Conservation (phyloP, 2,113 vertebrate species). For the Leucoraja erinaceus region DNA sequence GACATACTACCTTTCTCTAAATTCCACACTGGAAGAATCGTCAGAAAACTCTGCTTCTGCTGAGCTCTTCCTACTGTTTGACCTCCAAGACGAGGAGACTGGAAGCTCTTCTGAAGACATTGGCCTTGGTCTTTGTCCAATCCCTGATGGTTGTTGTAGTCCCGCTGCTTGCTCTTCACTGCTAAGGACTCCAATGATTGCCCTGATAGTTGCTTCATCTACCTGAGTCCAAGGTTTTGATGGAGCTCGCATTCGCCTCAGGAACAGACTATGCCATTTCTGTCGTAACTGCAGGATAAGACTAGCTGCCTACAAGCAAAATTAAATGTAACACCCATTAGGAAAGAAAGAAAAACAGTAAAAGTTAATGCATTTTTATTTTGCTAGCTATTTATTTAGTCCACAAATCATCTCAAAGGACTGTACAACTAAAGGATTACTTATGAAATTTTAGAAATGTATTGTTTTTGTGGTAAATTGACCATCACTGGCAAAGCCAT, state of each 20-base stretch:
- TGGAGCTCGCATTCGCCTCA: slow-evolving; percentile 72
- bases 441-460: not conserved
- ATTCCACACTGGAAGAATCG: slow-evolving; percentile 52
- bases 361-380: not conserved
- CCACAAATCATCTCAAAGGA: not conserved
- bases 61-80: slow-evolving; percentile 52
- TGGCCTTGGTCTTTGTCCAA: slow-evolving; percentile 81
- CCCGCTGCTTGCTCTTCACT: slow-evolving; percentile 74
- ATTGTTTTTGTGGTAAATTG: no score
- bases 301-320: slow-evolving; percentile 62
- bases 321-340: not conserved
- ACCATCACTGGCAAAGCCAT: no score
- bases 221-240: slow-evolving; percentile 77
- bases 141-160: slow-evolving; percentile 83
- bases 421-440: not conserved
- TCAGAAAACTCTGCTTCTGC: slow-evolving; percentile 55
- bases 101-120: slow-evolving; percentile 65
- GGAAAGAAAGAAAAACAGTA: not conserved
- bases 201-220: slow-evolving; percentile 72
- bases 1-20: slow-evolving; percentile 20
- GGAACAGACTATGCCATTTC: slow-evolving; percentile 85
- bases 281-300: slow-evolving; percentile 76
- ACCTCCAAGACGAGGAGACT: slow-evolving; percentile 55
- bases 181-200: slow-evolving; percentile 70
- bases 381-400: not conserved